Evolutionary conservation across 2,113 vertebrate genomes (phyloP), one percentile per base, ranked within the genome.

Genomic region (Siphamia tubifer): DNA sequence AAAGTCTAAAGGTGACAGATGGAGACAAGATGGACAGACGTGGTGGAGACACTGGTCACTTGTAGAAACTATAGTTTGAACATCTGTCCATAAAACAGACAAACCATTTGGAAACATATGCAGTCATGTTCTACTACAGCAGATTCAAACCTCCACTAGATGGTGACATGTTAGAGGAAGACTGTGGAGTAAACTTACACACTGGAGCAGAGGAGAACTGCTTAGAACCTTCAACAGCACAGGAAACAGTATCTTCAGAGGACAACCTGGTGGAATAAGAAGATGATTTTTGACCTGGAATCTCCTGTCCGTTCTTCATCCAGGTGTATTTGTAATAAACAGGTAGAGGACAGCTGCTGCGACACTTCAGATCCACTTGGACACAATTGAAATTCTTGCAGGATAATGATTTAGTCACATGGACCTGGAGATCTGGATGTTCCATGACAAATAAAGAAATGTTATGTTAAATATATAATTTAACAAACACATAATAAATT

Each of bases 331-430:
- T 65, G 3, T 6, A 7, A 30, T 0, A 4, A 12, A 3, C 1
- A 28, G 55, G 13, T 2, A 23, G 25, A 17, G 0, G 1, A 56
- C 63, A 68, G 2, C 8, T 53, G 27, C 48, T 56, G 8, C 3
- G 4, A 52, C 75, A 73, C 10, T 7, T 2, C n/a, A 67, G 12
- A 4, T 16, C 0, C 1, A 17, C 11, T 5, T 3, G 2, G 10
- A 0, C 2, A 21, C 4, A 52, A 1, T n/a, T n/a, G n/a, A n/a
- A n/a, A n/a, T n/a, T n/a, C n/a, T n/a, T n/a, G n/a, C n/a, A 36
- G 1, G 1, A 0, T 1, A 0, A 0, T 13, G n/a, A n/a, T n/a
- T n/a, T n/a, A n/a, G 0, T 4, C 0, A 3, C 7, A 28, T 36
- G 5, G 13, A 62, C 31, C 31, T 36, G 16, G 1, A 69, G 0